Conservation (phyloP, 2,113 vertebrate species). For the Pao palembangensis region DNA sequence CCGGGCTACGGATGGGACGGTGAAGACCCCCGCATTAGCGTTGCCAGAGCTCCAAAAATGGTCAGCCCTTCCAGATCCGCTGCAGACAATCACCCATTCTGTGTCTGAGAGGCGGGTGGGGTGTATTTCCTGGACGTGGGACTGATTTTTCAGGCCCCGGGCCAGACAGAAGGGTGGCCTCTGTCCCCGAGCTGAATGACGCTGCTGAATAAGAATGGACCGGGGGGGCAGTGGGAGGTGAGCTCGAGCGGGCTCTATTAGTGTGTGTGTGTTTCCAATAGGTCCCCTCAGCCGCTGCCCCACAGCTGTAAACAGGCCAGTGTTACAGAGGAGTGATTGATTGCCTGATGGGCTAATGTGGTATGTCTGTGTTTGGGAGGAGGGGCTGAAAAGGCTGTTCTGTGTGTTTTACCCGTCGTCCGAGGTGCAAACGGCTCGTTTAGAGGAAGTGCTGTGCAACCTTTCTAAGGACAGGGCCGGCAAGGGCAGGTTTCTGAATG, state of each 20-base stretch:
- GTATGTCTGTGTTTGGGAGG: slow-evolving; percentile 28
- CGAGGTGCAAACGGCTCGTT: slow-evolving; percentile 30
- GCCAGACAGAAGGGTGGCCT: slow-evolving; percentile 75
- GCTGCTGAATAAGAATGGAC: slow-evolving; percentile 61
- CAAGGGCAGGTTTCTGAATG: background rate
- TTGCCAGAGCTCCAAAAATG: slow-evolving; percentile 74
- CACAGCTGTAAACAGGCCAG: slow-evolving; percentile 57
- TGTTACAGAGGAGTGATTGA: slow-evolving; percentile 39
- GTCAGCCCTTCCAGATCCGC: slow-evolving; percentile 74
- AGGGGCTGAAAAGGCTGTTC: slow-evolving; percentile 37
- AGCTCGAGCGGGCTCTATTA: slow-evolving; percentile 54
- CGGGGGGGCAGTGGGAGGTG: slow-evolving; percentile 46
- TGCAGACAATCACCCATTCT: slow-evolving; percentile 75
- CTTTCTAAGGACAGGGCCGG: too few species aligned
- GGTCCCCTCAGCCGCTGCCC: slow-evolving; percentile 48
- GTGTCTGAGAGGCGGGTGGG: slow-evolving; percentile 57
- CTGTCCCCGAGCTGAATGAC: slow-evolving; percentile 73
- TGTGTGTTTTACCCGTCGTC: slow-evolving; percentile 31
- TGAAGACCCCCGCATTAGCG: slow-evolving; percentile 25
- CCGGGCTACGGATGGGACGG: slow-evolving; percentile 51
- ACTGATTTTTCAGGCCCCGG: slow-evolving; percentile 71
- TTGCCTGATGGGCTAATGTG: slow-evolving; percentile 28
- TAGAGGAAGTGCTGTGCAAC: background rate
- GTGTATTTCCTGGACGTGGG: slow-evolving; percentile 75
- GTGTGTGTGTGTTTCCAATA: slow-evolving; percentile 49